These are phyloP conservation scores for Hypomecis atomaria DNA, from an alignment of 2,888 invertebrate species.

Conservation along the genomic window DNA sequence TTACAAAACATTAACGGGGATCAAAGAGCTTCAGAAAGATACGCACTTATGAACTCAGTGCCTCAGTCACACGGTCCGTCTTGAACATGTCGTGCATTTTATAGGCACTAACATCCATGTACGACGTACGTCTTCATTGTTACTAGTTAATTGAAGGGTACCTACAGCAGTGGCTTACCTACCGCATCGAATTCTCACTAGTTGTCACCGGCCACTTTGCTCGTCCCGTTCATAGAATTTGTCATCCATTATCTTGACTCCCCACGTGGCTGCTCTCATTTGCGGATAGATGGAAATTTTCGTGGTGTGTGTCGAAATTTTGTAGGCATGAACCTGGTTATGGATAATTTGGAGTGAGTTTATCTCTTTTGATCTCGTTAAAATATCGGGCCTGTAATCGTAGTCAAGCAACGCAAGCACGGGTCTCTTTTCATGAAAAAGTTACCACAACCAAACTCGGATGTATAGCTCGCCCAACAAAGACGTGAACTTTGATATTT, in stretches of 20 bases:
- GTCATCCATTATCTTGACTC: too few species aligned
- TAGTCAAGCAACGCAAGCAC: too few species aligned
- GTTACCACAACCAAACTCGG: too few species aligned
- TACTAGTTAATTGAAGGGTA: slow-evolving; percentile 10
- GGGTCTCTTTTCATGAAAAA: too few species aligned
- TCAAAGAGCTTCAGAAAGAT: neutral
- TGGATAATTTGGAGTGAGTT: too few species aligned
- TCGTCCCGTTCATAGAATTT: neutral
- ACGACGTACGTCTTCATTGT: slow-evolving; percentile 18
- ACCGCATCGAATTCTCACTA: slow-evolving; percentile 17
- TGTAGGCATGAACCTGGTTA: too few species aligned
- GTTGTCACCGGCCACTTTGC: neutral
- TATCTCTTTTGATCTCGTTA: too few species aligned
- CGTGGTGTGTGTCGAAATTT: neutral
- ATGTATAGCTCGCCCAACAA: too few species aligned
- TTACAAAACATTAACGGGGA: neutral
- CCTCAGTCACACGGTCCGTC: slow-evolving; percentile 2
- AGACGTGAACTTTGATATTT: too few species aligned
- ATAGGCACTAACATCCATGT: slow-evolving; percentile 19
- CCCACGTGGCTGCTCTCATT: too few species aligned
- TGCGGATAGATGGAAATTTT: too few species aligned
- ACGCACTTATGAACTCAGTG: neutral
- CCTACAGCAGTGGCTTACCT: slow-evolving; percentile 20
- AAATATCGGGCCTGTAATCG: too few species aligned
- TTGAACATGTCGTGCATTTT: slow-evolving; percentile 18